These are phyloP conservation scores for Brenthis daphne DNA, from an alignment of 2,888 invertebrate genomes.

Conservation along the genomic window DNA sequence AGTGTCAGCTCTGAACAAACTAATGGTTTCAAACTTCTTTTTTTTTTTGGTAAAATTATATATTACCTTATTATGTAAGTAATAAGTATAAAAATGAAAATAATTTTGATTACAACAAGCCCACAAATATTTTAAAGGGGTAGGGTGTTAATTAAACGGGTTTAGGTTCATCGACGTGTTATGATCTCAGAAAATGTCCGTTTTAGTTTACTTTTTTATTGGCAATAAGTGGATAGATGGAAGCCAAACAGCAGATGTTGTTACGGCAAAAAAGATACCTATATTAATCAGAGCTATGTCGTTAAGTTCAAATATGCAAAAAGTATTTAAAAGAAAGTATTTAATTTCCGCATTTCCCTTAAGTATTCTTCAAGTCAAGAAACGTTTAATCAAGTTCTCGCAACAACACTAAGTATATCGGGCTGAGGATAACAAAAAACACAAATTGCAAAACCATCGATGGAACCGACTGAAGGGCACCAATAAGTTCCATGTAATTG, in stretches of 20 bases:
- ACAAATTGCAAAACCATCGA: conserved; percentile 30
- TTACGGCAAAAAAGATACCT: background rate
- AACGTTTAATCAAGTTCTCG: conserved; percentile 1
- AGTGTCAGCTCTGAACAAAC: background rate
- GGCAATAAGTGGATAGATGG: background rate
- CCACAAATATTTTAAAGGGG: conserved; percentile 43
- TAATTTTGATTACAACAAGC: conserved; percentile 39
- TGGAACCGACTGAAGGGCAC: conserved; percentile 34
- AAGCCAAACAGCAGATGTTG: too few species aligned
- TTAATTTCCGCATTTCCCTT: background rate
- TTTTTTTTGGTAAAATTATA: too few species aligned
- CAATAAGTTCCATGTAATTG: conserved; percentile 47
- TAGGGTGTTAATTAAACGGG: conserved; percentile 22
- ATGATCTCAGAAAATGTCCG: conserved; percentile 25
- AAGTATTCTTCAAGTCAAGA: background rate
- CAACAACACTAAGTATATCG: conserved; percentile 6
- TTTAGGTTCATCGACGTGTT: conserved; percentile 25
- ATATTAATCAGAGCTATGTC: conserved; percentile 5
- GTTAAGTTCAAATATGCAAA: background rate
- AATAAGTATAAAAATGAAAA: conserved; percentile 12
- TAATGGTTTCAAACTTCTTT: background rate
- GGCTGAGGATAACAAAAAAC: conserved; percentile 27
- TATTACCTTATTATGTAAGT: background rate
- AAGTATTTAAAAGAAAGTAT: background rate
- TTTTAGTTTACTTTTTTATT: background rate